These are phyloP conservation scores for Trachythela sp. DNA, from an alignment of 64 coral and sea anemone species.

Conservation along the genomic window DNA sequence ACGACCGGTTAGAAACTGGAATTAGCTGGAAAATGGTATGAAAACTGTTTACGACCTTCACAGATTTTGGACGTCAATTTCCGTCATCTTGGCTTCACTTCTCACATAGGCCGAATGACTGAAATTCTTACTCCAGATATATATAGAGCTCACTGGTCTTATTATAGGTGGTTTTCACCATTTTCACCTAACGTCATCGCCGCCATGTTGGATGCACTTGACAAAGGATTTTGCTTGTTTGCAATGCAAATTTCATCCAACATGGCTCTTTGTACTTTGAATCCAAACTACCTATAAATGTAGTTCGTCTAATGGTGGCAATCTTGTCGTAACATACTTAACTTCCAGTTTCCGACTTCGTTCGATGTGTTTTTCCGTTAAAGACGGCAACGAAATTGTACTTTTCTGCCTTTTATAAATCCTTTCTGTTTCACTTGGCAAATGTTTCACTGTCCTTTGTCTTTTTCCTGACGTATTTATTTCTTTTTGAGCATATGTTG, in stretches of 20 bases:
- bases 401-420: not conserved
- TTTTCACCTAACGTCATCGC: no score
- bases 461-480: not conserved
- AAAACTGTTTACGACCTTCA: no score
- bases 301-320: not conserved
- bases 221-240: not conserved
- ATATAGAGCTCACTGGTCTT: no score
- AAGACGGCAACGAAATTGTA: not conserved
- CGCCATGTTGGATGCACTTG: no score
- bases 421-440: not conserved
- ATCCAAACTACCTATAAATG: not conserved
- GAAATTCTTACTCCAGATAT: no score
- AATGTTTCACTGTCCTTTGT: not conserved
- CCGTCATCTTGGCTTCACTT: no score
- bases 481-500: not conserved
- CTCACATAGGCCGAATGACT: no score
- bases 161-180: no score
- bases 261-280: not conserved
- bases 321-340: not conserved
- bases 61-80: no score
- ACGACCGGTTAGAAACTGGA: no score
- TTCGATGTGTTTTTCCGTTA: not conserved
- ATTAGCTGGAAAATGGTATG: no score
- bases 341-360: not conserved
- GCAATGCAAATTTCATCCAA: not conserved